Base-by-base conservation (phyloP, 1,140 invertebrate species). In the Diachasmimorpha longicaudata region DNA sequence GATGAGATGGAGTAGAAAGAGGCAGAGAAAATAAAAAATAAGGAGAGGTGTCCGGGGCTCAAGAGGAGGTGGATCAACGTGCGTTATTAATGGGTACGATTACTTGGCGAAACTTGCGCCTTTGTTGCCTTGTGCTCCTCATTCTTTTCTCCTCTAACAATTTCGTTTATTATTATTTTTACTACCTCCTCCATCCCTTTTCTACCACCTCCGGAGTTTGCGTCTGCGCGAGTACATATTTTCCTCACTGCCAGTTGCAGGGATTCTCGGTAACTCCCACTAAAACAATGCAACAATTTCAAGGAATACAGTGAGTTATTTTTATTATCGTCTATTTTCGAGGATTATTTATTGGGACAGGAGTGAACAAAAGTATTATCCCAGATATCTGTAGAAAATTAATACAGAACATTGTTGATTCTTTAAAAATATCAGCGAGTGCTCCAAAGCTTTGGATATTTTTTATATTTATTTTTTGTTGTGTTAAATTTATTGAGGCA, bases 11-110 rank as follows among this genome's bases (percentile, higher is more conserved):
- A 55, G 36, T 10, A 11, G 42, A 70, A 25, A 14, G 21, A 48
- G 3, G 21, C 10, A 14, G n/a, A 19, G 8, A 55, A 25, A 21
- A 70, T 14, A 31, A 72, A 63, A 72, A 72, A 39, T 63, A 66
- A 66, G 0, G 52, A 63, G 16, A 72, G 31, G 71, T 58, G 68
- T 74, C 42, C 37, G 42, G 23, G n/a, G 31, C 42, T 36, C 44
- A 72, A 72, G 63, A 78, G 78, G 72, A 83, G 82, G 81, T 81
- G 81, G 84, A 84, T 83, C 78, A 74, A 76, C 48, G 71, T 63
- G 73, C 73, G 81, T 86, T 86, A 86, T 86, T 87, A 86, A 87
- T 85, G 86, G 81, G 80, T 77, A 82, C 82, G 84, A 87, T 86
- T 87, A 85, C 86, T 85, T 85, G 83, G 85, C 86, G 79, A 86